phyloP scores from a whole-genome alignment of 2,888 invertebrate species.

The Aricia artaxerxes region DNA sequence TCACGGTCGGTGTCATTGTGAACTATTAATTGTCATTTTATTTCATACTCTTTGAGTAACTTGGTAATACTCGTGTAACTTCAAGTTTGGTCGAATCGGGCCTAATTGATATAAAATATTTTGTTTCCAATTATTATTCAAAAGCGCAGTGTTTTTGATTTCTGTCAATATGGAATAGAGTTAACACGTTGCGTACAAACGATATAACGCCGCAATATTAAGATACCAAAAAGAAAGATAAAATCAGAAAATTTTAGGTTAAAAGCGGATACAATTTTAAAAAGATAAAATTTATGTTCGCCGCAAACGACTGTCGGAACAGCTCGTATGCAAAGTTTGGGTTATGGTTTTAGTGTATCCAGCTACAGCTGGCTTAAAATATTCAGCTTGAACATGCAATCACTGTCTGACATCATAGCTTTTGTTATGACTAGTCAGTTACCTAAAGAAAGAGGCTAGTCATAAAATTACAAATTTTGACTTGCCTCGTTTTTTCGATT shows the following conservation, averaged over 20 bases:
- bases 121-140: no score
- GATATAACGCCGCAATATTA: neutral
- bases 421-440: neutral
- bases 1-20: no score
- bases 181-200: neutral
- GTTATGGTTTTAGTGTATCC: neutral
- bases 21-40: no score
- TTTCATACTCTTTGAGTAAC: no score
- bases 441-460: no score
- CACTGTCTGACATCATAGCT: neutral
- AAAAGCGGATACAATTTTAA: neutral
- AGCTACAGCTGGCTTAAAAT: neutral
- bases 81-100: no score
- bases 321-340: constrained; percentile 5
- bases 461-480: no score
- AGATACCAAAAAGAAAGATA: neutral
- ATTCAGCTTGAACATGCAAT: constrained; percentile 9
- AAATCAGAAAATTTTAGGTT: neutral
- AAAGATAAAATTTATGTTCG: constrained; percentile 14
- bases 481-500: no score
- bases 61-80: no score
- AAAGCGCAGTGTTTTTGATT: no score
- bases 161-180: neutral
- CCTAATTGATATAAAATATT: no score
- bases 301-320: constrained; percentile 7